Base-by-base conservation (phyloP, 2,888 invertebrate species). In the Lithodes maja region DNA sequence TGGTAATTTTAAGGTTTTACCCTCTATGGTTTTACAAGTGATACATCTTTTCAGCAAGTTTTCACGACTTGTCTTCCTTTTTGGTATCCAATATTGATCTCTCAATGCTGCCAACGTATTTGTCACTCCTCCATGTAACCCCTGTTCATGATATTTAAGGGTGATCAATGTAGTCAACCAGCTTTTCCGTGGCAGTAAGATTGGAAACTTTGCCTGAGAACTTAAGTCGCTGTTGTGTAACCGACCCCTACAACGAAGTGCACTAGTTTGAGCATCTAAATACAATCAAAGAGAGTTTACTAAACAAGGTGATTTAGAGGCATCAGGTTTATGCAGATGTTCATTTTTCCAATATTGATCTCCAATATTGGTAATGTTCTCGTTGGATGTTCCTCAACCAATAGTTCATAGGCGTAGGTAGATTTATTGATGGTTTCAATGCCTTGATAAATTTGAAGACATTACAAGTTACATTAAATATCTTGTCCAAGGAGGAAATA, bases 361-460 rank as follows among this genome's bases (percentile, higher is more conserved):
- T 33, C 33, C 33, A 33, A 33, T 77, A 9, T 17, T 77, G 77
- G 77, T 49, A 77, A 49, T 17, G 49, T n/a, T 77, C 33, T 49
- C 49, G n/a, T 33, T 77, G 77, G 49, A 33, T 77, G 12, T 33
- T 49, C 77, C 49, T 77, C 17, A 77, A 2, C 77, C 77, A 77
- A 9, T 77, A n/a, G 7, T 7, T 77, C 49, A 49, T 77, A 49
- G 2, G 5, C 12, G 61, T 7, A 61, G 49, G 49, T 77, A 49
- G 17, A 49, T 33, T 17, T 77, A 77, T 49, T 77, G 77, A 49
- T 33, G 77, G 77, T 49, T 9, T 49, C 77, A 49, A 77, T 7
- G 17, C 77, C 77, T 77, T n/a, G 33, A 77, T 77, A 49, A 77
- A 77, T 49, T 77, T 77, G 77, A 77, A 77, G 33, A 77, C 17